These are phyloP conservation scores for Baronia brevicornis DNA, from an alignment of 2,888 invertebrate species.

Conservation along the genomic window DNA sequence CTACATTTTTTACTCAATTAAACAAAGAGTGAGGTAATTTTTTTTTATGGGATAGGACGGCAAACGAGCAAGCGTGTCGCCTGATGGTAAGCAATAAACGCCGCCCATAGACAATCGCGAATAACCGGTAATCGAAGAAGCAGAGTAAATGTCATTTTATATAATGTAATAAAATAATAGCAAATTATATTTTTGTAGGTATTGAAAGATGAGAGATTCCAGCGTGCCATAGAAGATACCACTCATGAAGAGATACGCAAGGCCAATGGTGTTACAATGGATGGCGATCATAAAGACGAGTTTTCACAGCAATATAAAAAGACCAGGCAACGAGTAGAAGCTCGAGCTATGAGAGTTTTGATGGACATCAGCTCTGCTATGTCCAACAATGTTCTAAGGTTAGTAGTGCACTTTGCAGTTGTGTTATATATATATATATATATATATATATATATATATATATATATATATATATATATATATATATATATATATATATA, in stretches of 20 bases:
- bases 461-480: no score
- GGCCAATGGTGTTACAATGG: slow-evolving; percentile 33
- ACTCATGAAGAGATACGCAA: slow-evolving; percentile 74
- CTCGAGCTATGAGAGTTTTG: slow-evolving; percentile 80
- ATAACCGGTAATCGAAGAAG: no score
- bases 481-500: no score
- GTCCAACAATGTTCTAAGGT: slow-evolving; percentile 78
- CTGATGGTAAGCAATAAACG: no score
- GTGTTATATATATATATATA: no score
- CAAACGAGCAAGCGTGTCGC: no score
- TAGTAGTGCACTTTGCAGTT: no score
- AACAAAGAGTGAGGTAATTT: no score
- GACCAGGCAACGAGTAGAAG: slow-evolving; percentile 76
- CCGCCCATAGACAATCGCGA: no score
- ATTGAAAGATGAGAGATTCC: slow-evolving; percentile 81
- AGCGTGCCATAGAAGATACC: slow-evolving; percentile 82
- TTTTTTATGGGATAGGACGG: no score
- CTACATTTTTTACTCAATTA: no score
- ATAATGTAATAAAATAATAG: slow-evolving; percentile 1
- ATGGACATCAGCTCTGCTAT: slow-evolving; percentile 87
- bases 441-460: no score
- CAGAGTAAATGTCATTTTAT: neutral
- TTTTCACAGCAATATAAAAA: slow-evolving; percentile 63
- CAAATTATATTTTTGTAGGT: slow-evolving; percentile 54
- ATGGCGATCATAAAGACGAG: slow-evolving; percentile 45